These are phyloP conservation scores for Brachymystax lenok DNA, from an alignment of 2,797 vertebrate species.

Conservation along the genomic window DNA sequence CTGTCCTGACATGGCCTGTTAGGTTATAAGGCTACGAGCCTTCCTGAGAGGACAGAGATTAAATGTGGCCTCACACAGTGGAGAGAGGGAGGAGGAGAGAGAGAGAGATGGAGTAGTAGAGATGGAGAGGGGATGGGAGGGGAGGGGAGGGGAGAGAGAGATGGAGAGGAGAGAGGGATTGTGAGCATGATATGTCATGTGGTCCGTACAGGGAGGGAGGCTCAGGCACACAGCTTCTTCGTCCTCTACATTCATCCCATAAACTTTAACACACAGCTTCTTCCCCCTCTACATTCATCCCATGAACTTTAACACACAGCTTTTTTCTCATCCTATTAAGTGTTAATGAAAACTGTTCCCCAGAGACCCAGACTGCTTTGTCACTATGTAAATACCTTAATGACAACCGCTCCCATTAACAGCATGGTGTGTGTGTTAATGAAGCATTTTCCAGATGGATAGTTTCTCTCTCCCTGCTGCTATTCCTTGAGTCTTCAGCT, in stretches of 20 bases:
- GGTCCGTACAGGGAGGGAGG: slow-evolving; percentile 42
- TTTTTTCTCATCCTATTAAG: slow-evolving; percentile 39
- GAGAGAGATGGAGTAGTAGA: slow-evolving; percentile 25
- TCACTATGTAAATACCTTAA: slow-evolving; percentile 69
- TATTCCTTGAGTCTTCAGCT: slow-evolving; percentile 13
- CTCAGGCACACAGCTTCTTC: background rate
- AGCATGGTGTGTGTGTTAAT: slow-evolving; percentile 51
- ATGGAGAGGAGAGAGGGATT: too few species aligned
- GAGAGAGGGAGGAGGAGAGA: background rate
- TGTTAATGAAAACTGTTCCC: slow-evolving; percentile 62
- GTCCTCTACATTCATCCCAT: too few species aligned
- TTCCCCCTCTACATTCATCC: background rate
- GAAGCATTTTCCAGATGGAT: slow-evolving; percentile 54
- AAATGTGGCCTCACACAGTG: background rate
- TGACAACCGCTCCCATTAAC: slow-evolving; percentile 49
- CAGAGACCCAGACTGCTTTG: slow-evolving; percentile 59
- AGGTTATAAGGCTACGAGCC: too few species aligned
- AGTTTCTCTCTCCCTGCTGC: slow-evolving; percentile 1
- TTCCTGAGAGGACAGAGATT: background rate
- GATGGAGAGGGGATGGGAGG: slow-evolving; percentile 33
- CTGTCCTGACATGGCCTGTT: too few species aligned
- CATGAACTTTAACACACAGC: background rate
- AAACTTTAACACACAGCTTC: background rate
- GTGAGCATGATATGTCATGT: slow-evolving; percentile 56
- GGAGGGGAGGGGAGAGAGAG: background rate